phyloP scores from a whole-genome alignment of 1,140 invertebrate species.

The Brachionus sp. region DNA sequence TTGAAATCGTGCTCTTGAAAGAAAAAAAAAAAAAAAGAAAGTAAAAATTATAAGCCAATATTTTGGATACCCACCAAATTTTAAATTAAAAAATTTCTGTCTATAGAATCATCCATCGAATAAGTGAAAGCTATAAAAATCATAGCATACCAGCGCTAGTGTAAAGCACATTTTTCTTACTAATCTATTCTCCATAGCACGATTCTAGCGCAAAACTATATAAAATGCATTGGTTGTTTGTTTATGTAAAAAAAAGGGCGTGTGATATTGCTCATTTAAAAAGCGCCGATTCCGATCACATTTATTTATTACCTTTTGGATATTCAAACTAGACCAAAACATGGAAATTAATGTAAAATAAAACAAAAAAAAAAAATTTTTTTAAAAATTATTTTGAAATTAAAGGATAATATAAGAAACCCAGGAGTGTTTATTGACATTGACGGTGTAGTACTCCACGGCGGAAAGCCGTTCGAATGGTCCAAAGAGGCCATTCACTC shows the following conservation, averaged over 20 bases:
- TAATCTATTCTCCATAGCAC: neutral
- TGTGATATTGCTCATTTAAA: constrained; percentile 10
- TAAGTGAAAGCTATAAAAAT: neutral
- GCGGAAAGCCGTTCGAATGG: constrained; percentile 37
- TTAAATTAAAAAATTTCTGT: neutral
- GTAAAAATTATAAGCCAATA: constrained; percentile 8
- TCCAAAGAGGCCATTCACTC: constrained; percentile 42
- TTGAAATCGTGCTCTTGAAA: neutral
- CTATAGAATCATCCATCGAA: neutral
- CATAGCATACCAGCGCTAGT: neutral
- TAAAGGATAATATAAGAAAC: neutral
- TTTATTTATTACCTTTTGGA: neutral
- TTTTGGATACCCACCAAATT: constrained; percentile 10
- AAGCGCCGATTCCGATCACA: neutral
- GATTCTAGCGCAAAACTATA: neutral
- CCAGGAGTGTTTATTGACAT: constrained; percentile 45
- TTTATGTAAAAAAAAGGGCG: neutral
- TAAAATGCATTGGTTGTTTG: neutral
- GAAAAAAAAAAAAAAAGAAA: neutral
- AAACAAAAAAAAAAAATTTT: neutral
- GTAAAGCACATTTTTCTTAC: neutral
- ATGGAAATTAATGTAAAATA: constrained; percentile 1
- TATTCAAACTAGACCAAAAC: neutral
- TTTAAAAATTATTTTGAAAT: neutral
- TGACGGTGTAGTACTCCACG: constrained; percentile 32